Evolutionary conservation across 2,113 vertebrate genomes (phyloP), one percentile per base, ranked within the genome.

Genomic region (Melanocharis versteri): DNA sequence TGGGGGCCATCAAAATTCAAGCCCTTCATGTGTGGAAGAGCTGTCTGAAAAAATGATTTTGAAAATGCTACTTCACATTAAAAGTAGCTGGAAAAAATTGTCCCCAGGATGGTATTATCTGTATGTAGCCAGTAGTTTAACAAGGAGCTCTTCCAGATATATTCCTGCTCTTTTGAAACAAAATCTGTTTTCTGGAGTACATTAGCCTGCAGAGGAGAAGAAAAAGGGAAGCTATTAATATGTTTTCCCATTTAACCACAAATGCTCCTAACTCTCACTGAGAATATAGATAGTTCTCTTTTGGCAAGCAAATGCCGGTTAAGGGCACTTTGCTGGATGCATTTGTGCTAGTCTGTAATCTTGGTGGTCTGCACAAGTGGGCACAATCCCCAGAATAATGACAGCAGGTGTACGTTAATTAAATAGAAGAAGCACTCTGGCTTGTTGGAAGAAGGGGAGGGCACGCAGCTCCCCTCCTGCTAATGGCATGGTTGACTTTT

Each of bases 31-130:
- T 56, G 58, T 76, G 53, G 75, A 85, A 95, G 78, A 85, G 50
- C 78, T 93, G 47, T 71, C 75, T 90, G 58, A 93, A 77, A 90
- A 91, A 90, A 77, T 71, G 1, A 69, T 93, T 87, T 96, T 86
- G 81, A 91, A 96, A 94, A 94, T 77, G 66, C 64, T 90, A 37
- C 82, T 94, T 96, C 71, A 89, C 50, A 65, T 93, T 94, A 87
- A 90, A 91, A 80, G 84, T 76, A 91, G 56, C 82, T 73, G 58
- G 73, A 85, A 84, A 90, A 93, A 94, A 93, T 85, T 93, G 42
- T 87, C 70, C 84, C 84, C 70, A 72, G 87, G 87, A 94, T 1
- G 12, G 62, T 72, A 87, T 92, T 97, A 95, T 95, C 78, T 85
- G n/a, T 48, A 48, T 92, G 84, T 89, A 94, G 53, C 61, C 33